Evolutionary conservation across 2,888 invertebrate species (phyloP).

Genomic region (Limnephilus auricula): DNA sequence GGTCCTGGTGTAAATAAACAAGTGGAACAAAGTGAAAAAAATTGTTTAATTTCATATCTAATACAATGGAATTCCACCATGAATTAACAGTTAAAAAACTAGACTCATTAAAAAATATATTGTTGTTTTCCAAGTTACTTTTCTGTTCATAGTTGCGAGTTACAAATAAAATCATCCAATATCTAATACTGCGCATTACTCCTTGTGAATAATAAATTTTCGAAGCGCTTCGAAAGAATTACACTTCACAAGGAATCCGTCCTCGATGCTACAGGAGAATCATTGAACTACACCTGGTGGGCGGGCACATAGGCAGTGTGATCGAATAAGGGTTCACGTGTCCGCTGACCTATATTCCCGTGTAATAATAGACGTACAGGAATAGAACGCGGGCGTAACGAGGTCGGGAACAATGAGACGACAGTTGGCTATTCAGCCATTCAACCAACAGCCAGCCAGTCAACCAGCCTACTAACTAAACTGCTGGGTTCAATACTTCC

Average conservation of each 20-base stretch:
- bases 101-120: no score
- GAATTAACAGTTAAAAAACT: no score
- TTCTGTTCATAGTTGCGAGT: no score
- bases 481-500: neutral
- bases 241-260: neutral
- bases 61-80: no score
- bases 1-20: no score
- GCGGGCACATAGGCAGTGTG: neutral
- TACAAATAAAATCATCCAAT: no score
- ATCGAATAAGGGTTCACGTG: slow-evolving; percentile 52
- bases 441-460: neutral
- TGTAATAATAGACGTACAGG: neutral
- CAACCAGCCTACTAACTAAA: neutral
- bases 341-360: slow-evolving; percentile 15
- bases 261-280: neutral
- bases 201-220: neutral
- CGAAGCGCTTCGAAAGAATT: neutral
- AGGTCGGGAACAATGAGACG: neutral
- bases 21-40: no score
- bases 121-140: no score
- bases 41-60: no score
- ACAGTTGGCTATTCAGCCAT: neutral
- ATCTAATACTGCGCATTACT: neutral
- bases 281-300: neutral
- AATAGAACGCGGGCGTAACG: neutral